phyloP scores from a whole-genome alignment of 2,113 vertebrate genomes.

The Callaeas wilsoni region DNA sequence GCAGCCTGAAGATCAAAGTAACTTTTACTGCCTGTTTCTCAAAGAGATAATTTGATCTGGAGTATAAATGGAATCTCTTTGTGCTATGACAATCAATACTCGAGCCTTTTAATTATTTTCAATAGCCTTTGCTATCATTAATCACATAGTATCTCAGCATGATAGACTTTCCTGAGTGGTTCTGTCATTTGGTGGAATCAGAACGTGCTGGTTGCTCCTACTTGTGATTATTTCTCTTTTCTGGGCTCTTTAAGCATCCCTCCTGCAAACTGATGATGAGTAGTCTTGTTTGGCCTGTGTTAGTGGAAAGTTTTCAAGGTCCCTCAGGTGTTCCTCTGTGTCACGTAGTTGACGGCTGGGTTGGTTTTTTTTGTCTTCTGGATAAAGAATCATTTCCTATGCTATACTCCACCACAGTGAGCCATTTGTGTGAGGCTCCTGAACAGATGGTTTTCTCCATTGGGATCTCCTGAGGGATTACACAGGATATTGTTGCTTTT shows the following conservation, averaged over 20 bases:
- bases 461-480: background rate
- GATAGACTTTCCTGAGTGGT: background rate
- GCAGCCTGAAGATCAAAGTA: background rate
- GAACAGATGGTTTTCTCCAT: background rate
- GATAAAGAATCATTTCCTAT: background rate
- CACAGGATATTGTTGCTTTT: background rate
- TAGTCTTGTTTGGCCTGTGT: background rate
- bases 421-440: background rate
- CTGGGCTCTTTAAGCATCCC: background rate
- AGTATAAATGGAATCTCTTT: background rate
- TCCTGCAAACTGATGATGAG: background rate
- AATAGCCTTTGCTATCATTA: background rate
- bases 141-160: background rate
- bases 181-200: background rate
- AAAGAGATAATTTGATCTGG: background rate
- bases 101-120: background rate
- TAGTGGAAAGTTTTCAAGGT: background rate
- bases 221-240: background rate
- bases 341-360: background rate
- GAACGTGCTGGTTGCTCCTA: background rate
- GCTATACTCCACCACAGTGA: background rate
- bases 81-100: background rate
- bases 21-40: background rate
- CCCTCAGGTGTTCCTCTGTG: background rate
- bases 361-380: background rate